Evolutionary conservation across 1,140 invertebrate species (phyloP).

Genomic region (Nebria ingens): DNA sequence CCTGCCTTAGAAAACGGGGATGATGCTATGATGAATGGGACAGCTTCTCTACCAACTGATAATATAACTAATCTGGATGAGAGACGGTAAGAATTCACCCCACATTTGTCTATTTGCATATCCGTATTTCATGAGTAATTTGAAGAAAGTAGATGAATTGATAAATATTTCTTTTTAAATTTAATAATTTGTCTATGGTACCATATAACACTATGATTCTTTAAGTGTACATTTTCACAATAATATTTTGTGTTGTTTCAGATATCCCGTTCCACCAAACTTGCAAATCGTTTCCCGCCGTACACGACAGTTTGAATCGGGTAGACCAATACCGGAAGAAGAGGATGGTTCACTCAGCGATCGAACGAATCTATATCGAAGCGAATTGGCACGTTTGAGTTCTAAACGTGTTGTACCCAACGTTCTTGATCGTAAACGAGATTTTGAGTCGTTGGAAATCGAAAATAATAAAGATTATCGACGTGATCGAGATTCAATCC

Average conservation of each 20-base stretch:
- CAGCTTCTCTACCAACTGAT: conserved; percentile 31
- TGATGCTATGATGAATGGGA: conserved; percentile 21
- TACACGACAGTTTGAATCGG: conserved; percentile 62
- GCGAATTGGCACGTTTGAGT: conserved; percentile 59
- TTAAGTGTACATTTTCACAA: neutral
- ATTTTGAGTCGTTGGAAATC: conserved; percentile 55
- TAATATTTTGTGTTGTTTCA: conserved; percentile 25
- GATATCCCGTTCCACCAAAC: conserved; percentile 43
- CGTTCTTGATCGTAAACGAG: conserved; percentile 58
- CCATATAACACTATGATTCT: no score
- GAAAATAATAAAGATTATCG: conserved; percentile 22
- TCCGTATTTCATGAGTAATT: no score
- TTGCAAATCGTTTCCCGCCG: conserved; percentile 56
- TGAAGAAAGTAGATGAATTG: no score
- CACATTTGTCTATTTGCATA: no score
- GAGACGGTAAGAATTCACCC: neutral
- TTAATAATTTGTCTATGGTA: no score
- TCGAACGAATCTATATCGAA: conserved; percentile 56
- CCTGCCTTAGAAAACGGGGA: conserved; percentile 23
- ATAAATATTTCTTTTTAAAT: no score
- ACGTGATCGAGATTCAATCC: conserved; percentile 17
- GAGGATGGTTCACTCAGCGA: conserved; percentile 37
- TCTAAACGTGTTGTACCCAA: conserved; percentile 60
- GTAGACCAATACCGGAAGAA: conserved; percentile 41
- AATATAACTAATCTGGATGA: conserved; percentile 1